Conservation (phyloP, 2,888 invertebrate genomes). For the Sphaerophoria taeniata region DNA sequence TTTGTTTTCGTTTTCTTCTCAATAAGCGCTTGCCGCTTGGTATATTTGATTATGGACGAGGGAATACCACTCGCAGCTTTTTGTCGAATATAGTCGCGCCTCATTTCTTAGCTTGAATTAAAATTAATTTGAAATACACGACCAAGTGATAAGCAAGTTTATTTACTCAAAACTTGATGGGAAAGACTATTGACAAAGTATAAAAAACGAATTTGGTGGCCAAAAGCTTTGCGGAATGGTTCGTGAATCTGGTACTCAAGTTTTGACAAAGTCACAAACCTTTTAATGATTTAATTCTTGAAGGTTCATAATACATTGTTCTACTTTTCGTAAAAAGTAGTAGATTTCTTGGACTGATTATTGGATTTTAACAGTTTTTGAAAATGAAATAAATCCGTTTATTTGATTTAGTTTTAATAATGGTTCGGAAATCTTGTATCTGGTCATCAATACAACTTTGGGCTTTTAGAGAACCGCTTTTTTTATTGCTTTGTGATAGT, state of each 20-base stretch:
- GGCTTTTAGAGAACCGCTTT: no score
- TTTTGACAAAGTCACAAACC: slow-evolving; percentile 16
- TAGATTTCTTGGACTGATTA: no score
- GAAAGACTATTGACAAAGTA: neutral
- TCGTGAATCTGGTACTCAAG: neutral
- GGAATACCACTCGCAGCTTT: slow-evolving; percentile 2
- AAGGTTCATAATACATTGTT: neutral
- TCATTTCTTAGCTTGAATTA: neutral
- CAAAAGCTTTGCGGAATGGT: neutral
- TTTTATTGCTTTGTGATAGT: no score
- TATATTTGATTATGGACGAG: neutral
- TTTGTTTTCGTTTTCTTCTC: no score
- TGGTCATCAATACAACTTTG: no score
- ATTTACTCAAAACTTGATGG: slow-evolving; percentile 10
- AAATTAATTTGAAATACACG: neutral
- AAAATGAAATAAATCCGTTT: neutral
- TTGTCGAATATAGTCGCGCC: neutral
- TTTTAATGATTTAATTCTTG: neutral
- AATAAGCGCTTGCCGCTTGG: neutral
- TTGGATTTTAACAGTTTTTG: neutral
- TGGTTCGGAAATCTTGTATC: no score
- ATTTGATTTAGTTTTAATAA: no score
- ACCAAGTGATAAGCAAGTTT: neutral
- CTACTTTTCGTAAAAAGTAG: no score
- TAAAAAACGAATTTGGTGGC: neutral